Evolutionary conservation across 2,888 invertebrate genomes (phyloP).

Genomic region (Tuberolachnus salignus): DNA sequence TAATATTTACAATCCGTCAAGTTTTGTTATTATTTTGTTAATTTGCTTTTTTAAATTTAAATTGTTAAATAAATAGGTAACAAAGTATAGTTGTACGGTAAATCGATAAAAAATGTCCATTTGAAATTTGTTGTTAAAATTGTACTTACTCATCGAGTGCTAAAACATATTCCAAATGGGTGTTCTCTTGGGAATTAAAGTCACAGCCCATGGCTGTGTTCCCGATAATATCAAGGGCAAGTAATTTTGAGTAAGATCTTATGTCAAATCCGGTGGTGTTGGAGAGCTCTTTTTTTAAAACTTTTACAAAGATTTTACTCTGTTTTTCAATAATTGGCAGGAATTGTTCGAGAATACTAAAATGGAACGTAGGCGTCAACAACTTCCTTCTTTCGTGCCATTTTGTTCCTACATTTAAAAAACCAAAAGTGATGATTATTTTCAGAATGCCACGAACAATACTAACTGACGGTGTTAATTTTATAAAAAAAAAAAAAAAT

Average conservation of each 20-base stretch:
- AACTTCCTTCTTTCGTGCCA: slow-evolving; percentile 63
- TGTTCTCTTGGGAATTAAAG: slow-evolving; percentile 63
- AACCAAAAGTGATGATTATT: not conserved
- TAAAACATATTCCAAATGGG: slow-evolving; percentile 62
- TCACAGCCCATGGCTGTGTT: slow-evolving; percentile 64
- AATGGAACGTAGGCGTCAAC: slow-evolving; percentile 63
- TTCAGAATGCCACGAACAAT: not conserved
- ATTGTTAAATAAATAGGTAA: too few relatives aligned
- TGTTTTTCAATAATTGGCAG: slow-evolving; percentile 60
- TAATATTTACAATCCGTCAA: too few relatives aligned
- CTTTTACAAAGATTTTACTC: slow-evolving; percentile 61
- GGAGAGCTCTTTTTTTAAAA: slow-evolving; percentile 61
- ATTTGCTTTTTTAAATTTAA: too few relatives aligned
- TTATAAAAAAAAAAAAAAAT: not conserved
- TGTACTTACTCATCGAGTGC: slow-evolving; percentile 63
- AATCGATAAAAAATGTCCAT: too few relatives aligned
- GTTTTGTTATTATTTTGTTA: too few relatives aligned
- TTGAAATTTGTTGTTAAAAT: too few relatives aligned
- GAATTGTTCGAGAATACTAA: slow-evolving; percentile 61
- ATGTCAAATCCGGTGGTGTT: slow-evolving; percentile 61
- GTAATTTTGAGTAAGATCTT: slow-evolving; percentile 62
- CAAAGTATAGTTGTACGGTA: too few relatives aligned
- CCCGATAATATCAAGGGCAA: slow-evolving; percentile 63
- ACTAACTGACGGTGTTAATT: not conserved
- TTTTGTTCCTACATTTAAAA: slow-evolving; percentile 63